These are phyloP conservation scores for Sebastes cheni DNA, from an alignment of 2,797 vertebrate species.

Conservation along the genomic window DNA sequence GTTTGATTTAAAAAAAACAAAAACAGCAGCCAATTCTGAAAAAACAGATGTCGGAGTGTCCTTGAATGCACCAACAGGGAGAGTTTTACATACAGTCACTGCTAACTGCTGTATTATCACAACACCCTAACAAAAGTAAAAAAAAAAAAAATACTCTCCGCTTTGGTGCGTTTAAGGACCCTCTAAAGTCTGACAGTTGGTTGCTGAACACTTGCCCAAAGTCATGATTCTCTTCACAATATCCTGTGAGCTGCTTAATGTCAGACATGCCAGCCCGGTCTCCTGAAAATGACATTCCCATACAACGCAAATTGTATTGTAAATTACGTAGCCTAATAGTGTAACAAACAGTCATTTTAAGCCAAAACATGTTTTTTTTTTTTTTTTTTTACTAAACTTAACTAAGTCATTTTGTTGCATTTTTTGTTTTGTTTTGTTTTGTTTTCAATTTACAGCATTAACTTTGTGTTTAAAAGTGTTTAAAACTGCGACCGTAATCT, in stretches of 20 bases:
- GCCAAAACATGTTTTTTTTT: too few relatives aligned
- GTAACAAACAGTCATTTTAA: too few relatives aligned
- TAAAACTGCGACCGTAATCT: too few relatives aligned
- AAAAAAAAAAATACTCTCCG: too few relatives aligned
- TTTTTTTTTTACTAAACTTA: too few relatives aligned
- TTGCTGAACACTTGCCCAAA: neutral
- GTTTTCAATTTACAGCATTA: too few relatives aligned
- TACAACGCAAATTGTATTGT: too few relatives aligned
- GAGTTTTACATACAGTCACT: neutral
- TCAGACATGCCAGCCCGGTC: neutral
- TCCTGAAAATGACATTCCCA: too few relatives aligned
- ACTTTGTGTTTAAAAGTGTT: too few relatives aligned
- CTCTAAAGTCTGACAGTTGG: neutral
- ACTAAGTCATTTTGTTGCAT: too few relatives aligned
- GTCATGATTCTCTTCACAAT: neutral
- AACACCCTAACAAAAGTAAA: neutral
- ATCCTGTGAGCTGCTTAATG: neutral
- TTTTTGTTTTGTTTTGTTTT: too few relatives aligned
- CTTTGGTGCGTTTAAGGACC: neutral
- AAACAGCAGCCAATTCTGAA: neutral
- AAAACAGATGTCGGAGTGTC: slow-evolving; percentile 19
- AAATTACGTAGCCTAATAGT: too few relatives aligned
- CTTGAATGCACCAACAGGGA: slow-evolving; percentile 18
- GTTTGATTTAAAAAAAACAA: neutral
- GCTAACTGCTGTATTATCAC: neutral